Conservation (phyloP, 2,797 vertebrate species). For the Mico argentatus region DNA sequence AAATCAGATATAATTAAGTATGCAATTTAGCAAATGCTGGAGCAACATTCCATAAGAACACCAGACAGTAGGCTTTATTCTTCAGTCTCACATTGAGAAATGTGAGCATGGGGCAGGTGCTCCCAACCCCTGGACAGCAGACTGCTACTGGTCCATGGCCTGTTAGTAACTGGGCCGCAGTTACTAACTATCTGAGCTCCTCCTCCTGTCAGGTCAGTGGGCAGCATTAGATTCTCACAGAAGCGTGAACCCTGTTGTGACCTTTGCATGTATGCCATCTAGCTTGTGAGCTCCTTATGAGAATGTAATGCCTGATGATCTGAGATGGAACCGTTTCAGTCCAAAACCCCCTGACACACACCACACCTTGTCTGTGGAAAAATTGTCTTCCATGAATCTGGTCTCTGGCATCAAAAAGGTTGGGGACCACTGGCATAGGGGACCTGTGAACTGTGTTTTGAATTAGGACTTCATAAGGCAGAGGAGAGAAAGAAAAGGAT, state of each 20-base stretch:
- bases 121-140: not conserved
- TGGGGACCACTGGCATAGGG: not conserved
- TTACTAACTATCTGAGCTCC: not conserved
- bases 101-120: not conserved
- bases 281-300: not conserved
- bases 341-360: not conserved
- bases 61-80: not conserved
- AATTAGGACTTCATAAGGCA: not conserved
- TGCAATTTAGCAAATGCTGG: not conserved
- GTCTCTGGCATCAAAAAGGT: not conserved
- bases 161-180: not conserved
- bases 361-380: not conserved
- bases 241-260: not conserved
- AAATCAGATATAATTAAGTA: conserved; percentile 1
- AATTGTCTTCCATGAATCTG: not conserved
- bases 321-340: not conserved
- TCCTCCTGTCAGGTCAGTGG: not conserved
- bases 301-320: not conserved
- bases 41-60: not conserved
- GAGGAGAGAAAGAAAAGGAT: not conserved
- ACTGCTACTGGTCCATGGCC: not conserved
- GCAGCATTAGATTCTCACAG: not conserved
- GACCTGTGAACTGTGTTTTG: not conserved
- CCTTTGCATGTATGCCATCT: not conserved
- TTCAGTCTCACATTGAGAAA: not conserved